Evolutionary conservation across 37 sponge, comb jelly and placozoan species (phyloP), one percentile per base, ranked within the genome.

Genomic region (Agelas oroides): DNA sequence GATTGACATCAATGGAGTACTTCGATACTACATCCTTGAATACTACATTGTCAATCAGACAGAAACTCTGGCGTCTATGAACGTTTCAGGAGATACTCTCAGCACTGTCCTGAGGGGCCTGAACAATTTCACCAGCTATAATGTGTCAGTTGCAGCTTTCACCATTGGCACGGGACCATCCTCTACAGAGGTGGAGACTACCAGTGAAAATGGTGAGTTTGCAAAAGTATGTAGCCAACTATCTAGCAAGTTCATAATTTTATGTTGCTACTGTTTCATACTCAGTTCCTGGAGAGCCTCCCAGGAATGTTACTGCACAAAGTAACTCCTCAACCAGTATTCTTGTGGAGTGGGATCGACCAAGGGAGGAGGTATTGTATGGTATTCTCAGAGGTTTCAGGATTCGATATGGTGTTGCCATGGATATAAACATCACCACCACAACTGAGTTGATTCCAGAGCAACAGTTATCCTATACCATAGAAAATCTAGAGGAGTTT

Each of bases 1-100:
- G 34, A 52, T 38, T 24, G 85, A 73, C 65, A 32, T 71, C 58
- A 84, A 84, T 62, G 85, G 85, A 36, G 19, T 84, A 25, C 62
- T 79, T 2, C 16, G 16, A 16, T 20, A 17, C 31, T 79, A 79
- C 36, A 34, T 20, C 16, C 12, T 79, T 20, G 72, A 71, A 1
- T 67, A 67, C 33, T 67, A 33, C 68, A 67, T 67, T 30, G 34
- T 19, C 19, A 30, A 46, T 46, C 46, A 46, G 46, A 8, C 3
- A 3, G 46, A 46, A 46, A 46, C 46, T 46, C 3, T 25, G 27
- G 14, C n/a, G 14, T 27, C 63, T 27, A 13, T 61, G 5, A 61
- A 61, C 63, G 27, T 25, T 27, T 27, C 63, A 5, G 63, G 63
- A 21, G 20, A 19, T 6, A 60, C 27, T 23, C 56, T 64, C 19